These are phyloP conservation scores for Microcebus tavaratra DNA, from an alignment of 2,113 vertebrate species.

Conservation along the genomic window DNA sequence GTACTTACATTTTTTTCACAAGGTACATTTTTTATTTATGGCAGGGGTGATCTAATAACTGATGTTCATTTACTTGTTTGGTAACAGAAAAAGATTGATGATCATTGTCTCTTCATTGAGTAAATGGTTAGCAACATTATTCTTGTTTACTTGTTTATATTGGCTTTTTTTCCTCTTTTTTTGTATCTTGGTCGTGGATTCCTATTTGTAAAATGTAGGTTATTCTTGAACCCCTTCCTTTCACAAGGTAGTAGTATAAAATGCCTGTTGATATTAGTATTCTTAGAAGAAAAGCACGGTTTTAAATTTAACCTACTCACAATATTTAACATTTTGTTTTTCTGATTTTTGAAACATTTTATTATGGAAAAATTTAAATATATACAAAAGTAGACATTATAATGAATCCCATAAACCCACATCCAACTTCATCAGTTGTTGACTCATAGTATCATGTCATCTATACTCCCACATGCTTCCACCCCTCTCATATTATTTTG, in stretches of 20 bases:
- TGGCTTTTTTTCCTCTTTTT: not conserved
- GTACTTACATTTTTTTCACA: not conserved
- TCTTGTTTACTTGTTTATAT: not conserved
- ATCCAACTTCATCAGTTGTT: not conserved
- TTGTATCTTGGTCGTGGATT: not conserved
- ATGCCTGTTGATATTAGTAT: not conserved
- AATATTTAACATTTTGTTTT: conserved; percentile 37
- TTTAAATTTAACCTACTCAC: not conserved
- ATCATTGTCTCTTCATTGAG: not conserved
- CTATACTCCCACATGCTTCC: not conserved
- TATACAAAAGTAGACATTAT: not conserved
- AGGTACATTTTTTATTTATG: not conserved
- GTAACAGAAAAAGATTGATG: not conserved
- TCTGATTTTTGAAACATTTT: conserved; percentile 17
- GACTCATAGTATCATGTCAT: not conserved
- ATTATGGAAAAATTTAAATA: not conserved
- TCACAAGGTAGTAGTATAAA: not conserved
- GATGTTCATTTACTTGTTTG: conserved; percentile 12
- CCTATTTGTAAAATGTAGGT: not conserved
- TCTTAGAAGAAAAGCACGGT: conserved; percentile 8
- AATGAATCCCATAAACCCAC: not conserved
- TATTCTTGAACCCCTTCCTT: conserved; percentile 6
- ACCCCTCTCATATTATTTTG: not conserved
- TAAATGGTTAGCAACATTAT: not conserved
- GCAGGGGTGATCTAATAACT: not conserved